Base-by-base conservation (phyloP, 2,888 invertebrate species). In the Lochmaea crataegi region DNA sequence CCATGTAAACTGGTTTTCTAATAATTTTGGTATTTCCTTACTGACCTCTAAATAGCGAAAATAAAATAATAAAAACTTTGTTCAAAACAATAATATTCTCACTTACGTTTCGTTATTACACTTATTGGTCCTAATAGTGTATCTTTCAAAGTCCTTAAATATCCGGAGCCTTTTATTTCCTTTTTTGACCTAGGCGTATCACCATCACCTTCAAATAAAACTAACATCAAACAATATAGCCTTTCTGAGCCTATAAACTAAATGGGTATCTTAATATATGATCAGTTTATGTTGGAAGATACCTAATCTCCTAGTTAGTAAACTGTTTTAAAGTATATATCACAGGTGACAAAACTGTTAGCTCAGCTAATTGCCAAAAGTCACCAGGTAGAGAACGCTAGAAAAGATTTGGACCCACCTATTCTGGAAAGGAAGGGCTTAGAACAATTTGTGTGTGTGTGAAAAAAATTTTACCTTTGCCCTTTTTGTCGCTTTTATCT, bases 11-110 rank as follows among this genome's bases (percentile, higher is more conserved):
- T 64, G 12, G 14, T 56, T 41, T 16, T 64, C 64, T 9, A 70
- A 26, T 16, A 26, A 38, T n/a, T 56, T 45, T 10, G 70, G 57
- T 12, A 70, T 22, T 14, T 63, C 61, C 42, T 63, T 63, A 18
- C 6, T 42, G 16, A 63, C 18, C 41, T 42, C 61, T 63, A 18
- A 16, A 12, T 18, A 41, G 11, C 2, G n/a, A 58, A 58, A 38
- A 16, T 32, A 58, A 58, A 38, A 16, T 32, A 58, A 58, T 58
- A 38, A 56, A 7, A 56, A 11, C 1, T 18, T 9, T 4, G 56
- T 56, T 18, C 1, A 56, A 11, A 1, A 18, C 4, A 12, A 56
- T 32, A 56, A 18, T 22, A 2, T 11, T 22, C 11, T 11, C 6
- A 42, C 61, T 63, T 41, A 63, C 61, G 61, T 63, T 42, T 63